phyloP scores from a whole-genome alignment of 2,797 vertebrate species.

The Poeciliopsis infans region DNA sequence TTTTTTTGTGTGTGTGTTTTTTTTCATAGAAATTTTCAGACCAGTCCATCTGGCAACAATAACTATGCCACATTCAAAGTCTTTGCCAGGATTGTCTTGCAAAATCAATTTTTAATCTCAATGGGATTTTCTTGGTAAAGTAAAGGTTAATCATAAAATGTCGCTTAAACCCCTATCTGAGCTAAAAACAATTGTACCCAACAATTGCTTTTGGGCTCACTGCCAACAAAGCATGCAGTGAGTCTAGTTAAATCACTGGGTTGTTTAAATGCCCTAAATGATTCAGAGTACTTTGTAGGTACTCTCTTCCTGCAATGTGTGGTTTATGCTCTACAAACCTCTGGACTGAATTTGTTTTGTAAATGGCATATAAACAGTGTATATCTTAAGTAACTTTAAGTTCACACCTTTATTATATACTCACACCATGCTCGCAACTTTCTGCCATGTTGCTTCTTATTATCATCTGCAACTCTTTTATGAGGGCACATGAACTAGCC shows the following conservation, averaged over 20 bases:
- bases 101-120: neutral
- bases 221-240: neutral
- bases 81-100: too few species aligned
- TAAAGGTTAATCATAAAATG: too few species aligned
- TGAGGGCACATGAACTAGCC: constrained; percentile 2
- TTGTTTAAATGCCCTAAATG: neutral
- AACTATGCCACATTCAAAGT: neutral
- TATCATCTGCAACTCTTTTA: constrained; percentile 37
- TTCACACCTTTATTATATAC: neutral
- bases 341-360: neutral
- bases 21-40: neutral
- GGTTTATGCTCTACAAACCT: neutral
- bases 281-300: neutral
- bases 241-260: neutral
- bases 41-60: neutral
- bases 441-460: constrained; percentile 25
- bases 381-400: neutral
- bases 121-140: too few species aligned
- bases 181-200: neutral
- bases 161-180: neutral
- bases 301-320: neutral
- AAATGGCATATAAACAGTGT: neutral
- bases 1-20: too few species aligned
- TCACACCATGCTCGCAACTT: neutral
- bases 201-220: neutral